Percentiles rank a stretch among this genome's conserved stretches.
phyloP scores from a whole-genome alignment of 1,140 invertebrate species.

The Ceratosolen fusciceps region DNA sequence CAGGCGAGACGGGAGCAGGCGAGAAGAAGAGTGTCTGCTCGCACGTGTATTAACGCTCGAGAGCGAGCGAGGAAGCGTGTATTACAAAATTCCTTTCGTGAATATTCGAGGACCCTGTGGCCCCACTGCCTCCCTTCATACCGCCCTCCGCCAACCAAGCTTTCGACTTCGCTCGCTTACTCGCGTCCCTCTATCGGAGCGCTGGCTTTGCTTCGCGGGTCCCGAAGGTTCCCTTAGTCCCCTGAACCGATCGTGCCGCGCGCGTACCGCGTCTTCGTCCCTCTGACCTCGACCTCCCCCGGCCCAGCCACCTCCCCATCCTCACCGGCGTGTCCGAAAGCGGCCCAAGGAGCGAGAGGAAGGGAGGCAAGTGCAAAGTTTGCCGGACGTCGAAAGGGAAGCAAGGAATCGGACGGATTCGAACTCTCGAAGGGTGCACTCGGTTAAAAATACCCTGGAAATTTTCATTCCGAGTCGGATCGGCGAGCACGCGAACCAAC shows the following conservation, averaged over 20 bases:
- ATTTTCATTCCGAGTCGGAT: conserved; percentile 49
- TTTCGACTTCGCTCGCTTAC: conserved; percentile 28
- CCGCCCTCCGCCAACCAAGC: too few species aligned
- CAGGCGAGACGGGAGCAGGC: not conserved
- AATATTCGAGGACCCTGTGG: not conserved
- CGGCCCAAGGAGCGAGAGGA: too few species aligned
- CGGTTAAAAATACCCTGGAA: conserved; percentile 41
- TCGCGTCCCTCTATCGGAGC: not conserved
- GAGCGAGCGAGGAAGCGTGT: conserved; percentile 7
- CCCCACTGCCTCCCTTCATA: too few species aligned
- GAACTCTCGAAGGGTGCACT: conserved; percentile 50
- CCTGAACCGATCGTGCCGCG: too few species aligned
- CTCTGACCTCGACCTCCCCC: too few species aligned
- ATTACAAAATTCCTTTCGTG: conserved; percentile 35
- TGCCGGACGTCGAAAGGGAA: conserved; percentile 16
- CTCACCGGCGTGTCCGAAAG: too few species aligned
- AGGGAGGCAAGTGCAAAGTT: too few species aligned
- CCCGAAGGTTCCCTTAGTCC: too few species aligned
- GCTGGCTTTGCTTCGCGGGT: not conserved
- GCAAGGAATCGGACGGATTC: conserved; percentile 50
- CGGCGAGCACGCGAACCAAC: conserved; percentile 20
- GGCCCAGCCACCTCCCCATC: too few species aligned
- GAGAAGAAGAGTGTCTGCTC: not conserved
- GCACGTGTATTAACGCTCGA: conserved; percentile 25
- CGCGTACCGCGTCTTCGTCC: too few species aligned